These are phyloP conservation scores for Varecia variegata DNA, from an alignment of 2,797 vertebrate species.

Conservation along the genomic window DNA sequence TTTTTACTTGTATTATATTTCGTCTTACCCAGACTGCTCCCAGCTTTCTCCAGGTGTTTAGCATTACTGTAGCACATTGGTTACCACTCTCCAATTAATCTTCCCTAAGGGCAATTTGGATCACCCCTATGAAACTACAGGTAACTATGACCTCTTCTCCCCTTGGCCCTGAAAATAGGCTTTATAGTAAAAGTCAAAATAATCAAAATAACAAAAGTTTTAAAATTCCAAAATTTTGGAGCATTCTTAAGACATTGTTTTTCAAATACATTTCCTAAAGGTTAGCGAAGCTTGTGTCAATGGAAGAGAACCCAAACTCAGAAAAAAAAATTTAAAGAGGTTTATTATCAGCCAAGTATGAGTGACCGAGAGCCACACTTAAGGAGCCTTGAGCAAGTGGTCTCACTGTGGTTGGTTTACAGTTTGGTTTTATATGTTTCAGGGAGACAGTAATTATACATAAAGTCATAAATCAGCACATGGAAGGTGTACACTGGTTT, in stretches of 20 bases:
- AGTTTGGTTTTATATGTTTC: neutral
- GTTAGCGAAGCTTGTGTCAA: neutral
- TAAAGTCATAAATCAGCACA: neutral
- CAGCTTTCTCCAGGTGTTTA: neutral
- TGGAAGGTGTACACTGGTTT: neutral
- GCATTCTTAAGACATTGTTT: neutral
- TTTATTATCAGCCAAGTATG: neutral
- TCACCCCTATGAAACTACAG: neutral
- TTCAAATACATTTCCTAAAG: neutral
- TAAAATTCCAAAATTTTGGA: neutral
- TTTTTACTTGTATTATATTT: neutral
- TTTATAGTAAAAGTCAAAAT: neutral
- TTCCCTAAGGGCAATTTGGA: neutral
- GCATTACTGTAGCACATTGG: neutral
- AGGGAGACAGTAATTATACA: neutral
- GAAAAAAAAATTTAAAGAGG: too few relatives aligned
- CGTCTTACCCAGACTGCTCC: neutral
- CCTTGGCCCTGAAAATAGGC: neutral
- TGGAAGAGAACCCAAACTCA: too few relatives aligned
- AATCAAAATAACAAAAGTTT: constrained; percentile 19
- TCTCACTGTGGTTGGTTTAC: neutral
- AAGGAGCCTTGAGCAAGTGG: too few relatives aligned
- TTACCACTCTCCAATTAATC: neutral
- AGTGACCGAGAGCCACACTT: neutral
- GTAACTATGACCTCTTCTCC: neutral